Base-by-base conservation (phyloP, 2,888 invertebrate species). In the Tinea semifulvella region DNA sequence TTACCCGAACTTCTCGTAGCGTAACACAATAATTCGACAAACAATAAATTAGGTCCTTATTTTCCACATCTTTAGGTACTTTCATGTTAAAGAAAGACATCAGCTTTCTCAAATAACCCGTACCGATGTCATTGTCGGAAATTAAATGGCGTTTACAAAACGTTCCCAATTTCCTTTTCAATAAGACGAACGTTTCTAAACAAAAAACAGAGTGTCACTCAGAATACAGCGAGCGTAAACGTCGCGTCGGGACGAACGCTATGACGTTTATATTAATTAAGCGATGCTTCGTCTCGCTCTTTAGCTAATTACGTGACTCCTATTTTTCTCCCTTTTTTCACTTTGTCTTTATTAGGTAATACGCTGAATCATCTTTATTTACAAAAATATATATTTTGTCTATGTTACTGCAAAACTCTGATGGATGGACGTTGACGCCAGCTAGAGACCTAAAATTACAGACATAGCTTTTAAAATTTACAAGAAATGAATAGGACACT, bases 231-330 rank as follows among this genome's bases (percentile, higher is more conserved):
- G 14, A 14, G 40, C 20, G 20, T 40, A 22, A 40, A 40, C 22
- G 39, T 36, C 16, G n/a, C 16, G 36, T 36, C 17, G 16, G n/a
- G 28, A 22, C 39, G 20, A 22, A n/a, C 20, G 19, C 22, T 20
- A 40, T 40, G 40, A 40, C 40, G 40, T 40, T 40, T 40, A 40
- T 40, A 40, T 40, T 40, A 40, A 40, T 40, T 40, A 40, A 40
- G n/a, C 10, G 40, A 22, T 40, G 40, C 40, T 22, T 22, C 20
- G 40, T 40, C 40, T 40, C 40, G 20, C 40, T 40, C 40, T 40
- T 40, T 40, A 22, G 40, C 22, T 40, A 40, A 40, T 40, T 40
- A 40, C 40, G 40, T 40, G 40, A 40, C 40, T 22, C 16, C 17
- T 40, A 40, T 22, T 40, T 40, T 40, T 40, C 40, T 22, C 19